Evolutionary conservation across 2,113 vertebrate species (phyloP).

Genomic region (Petaurus breviceps): DNA sequence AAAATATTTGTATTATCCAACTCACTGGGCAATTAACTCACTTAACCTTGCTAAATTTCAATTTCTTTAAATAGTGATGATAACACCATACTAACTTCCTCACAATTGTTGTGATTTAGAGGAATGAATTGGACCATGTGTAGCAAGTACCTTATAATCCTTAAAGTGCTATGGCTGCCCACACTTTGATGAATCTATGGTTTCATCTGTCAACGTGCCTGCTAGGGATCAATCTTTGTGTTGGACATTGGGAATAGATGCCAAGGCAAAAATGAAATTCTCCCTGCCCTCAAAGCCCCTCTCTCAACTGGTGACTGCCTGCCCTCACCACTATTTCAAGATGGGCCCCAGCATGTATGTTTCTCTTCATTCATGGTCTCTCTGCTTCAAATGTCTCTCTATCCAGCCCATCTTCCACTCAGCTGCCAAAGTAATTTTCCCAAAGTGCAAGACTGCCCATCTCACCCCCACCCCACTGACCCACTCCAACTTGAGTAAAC

Average conservation of each 20-base stretch:
- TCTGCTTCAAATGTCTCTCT: neutral
- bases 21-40: neutral
- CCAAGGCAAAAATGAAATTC: neutral
- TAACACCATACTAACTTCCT: neutral
- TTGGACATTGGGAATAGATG: neutral
- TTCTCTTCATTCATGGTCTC: neutral
- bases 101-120: neutral
- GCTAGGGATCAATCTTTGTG: accelerated
- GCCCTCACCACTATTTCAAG: neutral
- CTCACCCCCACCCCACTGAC: neutral
- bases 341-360: neutral
- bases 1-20: neutral
- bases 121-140: neutral
- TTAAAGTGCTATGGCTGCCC: neutral
- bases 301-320: neutral
- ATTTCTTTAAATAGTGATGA: neutral
- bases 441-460: neutral
- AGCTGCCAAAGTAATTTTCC: neutral
- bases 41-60: neutral
- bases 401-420: neutral
- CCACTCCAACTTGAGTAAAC: neutral
- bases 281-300: neutral
- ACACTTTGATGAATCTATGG: neutral
- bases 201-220: neutral
- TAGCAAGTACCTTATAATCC: neutral